Conservation (phyloP, 2,797 vertebrate species). For the Myotis findleyi region DNA sequence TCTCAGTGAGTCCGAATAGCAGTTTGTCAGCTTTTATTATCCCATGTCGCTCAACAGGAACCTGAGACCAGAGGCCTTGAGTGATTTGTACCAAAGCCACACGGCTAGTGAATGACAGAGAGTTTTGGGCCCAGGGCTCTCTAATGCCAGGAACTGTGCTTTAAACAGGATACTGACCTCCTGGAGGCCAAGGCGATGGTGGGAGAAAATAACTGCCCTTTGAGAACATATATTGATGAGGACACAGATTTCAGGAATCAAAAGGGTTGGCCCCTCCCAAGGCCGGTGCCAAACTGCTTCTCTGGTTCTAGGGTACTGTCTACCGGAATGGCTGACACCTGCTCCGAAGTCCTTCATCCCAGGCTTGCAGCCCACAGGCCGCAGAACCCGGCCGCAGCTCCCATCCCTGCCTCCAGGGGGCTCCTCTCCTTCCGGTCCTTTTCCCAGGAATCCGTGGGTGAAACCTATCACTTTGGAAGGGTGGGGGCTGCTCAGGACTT, state of each 20-base stretch:
- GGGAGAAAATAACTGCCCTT: not conserved
- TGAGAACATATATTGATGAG: not conserved
- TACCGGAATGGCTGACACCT: fast-evolving
- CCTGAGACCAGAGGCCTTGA: not conserved
- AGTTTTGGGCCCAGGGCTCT: not conserved
- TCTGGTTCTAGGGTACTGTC: fast-evolving
- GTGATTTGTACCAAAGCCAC: not conserved
- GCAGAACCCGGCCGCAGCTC: not conserved
- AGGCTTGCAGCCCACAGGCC: not conserved
- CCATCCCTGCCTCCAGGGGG: not conserved
- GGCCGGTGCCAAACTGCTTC: not conserved
- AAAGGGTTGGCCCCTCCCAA: not conserved
- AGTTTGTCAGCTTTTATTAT: not conserved
- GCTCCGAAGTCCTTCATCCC: not conserved
- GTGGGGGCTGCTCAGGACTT: not conserved
- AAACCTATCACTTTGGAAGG: not conserved
- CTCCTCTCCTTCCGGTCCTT: fast-evolving
- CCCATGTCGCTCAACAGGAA: slow-evolving; percentile 25
- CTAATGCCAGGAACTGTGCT: not conserved
- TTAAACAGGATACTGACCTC: not conserved
- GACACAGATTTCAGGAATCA: not conserved
- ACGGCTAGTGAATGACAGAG: not conserved
- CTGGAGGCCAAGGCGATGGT: not conserved
- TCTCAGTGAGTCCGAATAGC: not conserved
- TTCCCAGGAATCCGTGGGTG: not conserved